These are phyloP conservation scores for Microcebus murinus DNA, from an alignment of 2,113 vertebrate genomes.

Conservation along the genomic window DNA sequence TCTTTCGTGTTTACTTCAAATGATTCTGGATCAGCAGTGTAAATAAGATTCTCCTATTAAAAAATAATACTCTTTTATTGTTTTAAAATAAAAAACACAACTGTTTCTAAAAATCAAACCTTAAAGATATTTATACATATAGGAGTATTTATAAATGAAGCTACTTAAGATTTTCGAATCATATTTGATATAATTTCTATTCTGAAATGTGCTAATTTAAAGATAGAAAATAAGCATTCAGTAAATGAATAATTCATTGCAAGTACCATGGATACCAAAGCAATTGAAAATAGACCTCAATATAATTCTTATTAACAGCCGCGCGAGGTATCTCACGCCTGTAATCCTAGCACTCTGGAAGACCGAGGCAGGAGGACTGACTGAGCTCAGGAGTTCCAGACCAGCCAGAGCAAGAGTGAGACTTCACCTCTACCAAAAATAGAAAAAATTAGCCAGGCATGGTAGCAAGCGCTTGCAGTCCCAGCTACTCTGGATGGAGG, in stretches of 20 bases:
- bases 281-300: background rate
- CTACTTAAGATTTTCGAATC: background rate
- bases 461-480: too few relatives aligned
- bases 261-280: constrained; percentile 26
- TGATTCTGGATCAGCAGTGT: constrained; percentile 93
- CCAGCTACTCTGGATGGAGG: too few relatives aligned
- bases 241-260: background rate
- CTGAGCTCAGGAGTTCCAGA: too few relatives aligned
- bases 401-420: too few relatives aligned
- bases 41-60: constrained; percentile 95
- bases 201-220: constrained; percentile 5
- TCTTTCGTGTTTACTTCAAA: constrained; percentile 98
- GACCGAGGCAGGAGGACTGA: too few relatives aligned
- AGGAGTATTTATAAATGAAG: background rate
- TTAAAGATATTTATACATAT: background rate
- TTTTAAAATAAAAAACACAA: constrained; percentile 18
- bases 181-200: background rate
- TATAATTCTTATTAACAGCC: background rate
- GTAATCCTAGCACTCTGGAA: too few relatives aligned
- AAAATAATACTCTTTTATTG: constrained; percentile 53
- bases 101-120: constrained; percentile 34
- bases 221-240: background rate
- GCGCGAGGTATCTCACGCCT: too few relatives aligned
- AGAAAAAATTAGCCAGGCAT: too few relatives aligned
- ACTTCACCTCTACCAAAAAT: too few relatives aligned